A percentile compares a stretch with the other conserved stretches of the same genome.
phyloP scores from a whole-genome alignment of 1,140 invertebrate species.

The Zaprionus davidi region DNA sequence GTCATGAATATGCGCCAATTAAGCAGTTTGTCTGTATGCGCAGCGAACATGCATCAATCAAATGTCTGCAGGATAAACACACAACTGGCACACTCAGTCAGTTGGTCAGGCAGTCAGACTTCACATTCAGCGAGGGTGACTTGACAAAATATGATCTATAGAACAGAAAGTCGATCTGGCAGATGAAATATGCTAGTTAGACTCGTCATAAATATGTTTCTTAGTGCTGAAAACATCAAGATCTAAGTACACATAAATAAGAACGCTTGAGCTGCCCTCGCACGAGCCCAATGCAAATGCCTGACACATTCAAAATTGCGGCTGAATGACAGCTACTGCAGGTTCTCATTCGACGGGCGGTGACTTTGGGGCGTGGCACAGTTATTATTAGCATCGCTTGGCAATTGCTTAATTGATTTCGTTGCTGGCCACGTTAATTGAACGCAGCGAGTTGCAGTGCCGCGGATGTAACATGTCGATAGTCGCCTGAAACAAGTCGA shows the following conservation, averaged over 20 bases:
- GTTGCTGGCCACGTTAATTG: conserved; percentile 73
- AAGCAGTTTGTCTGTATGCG: conserved; percentile 72
- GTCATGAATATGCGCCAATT: conserved; percentile 73
- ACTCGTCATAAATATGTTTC: background rate
- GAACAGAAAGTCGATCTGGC: background rate
- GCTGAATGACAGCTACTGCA: conserved; percentile 45
- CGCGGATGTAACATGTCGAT: conserved; percentile 78
- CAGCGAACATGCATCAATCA: conserved; percentile 75
- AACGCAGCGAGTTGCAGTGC: conserved; percentile 50
- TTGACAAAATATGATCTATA: background rate
- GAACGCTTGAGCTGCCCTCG: conserved; percentile 33
- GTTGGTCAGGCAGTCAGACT: conserved; percentile 29
- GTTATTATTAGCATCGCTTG: conserved; percentile 73
- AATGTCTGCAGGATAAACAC: conserved; percentile 71
- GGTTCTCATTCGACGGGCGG: conserved; percentile 28
- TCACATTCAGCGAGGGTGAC: conserved; percentile 15
- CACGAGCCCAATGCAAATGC: conserved; percentile 45
- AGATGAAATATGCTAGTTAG: background rate
- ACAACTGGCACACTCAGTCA: conserved; percentile 25
- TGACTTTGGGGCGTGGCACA: conserved; percentile 43
- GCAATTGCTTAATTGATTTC: conserved; percentile 77
- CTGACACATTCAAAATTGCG: conserved; percentile 18
- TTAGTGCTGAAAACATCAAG: background rate
- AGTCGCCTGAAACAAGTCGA: conserved; percentile 52
- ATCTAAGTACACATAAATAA: too few species aligned